phyloP scores from a whole-genome alignment of 2,113 vertebrate genomes.

The Ranitomeya imitator region DNA sequence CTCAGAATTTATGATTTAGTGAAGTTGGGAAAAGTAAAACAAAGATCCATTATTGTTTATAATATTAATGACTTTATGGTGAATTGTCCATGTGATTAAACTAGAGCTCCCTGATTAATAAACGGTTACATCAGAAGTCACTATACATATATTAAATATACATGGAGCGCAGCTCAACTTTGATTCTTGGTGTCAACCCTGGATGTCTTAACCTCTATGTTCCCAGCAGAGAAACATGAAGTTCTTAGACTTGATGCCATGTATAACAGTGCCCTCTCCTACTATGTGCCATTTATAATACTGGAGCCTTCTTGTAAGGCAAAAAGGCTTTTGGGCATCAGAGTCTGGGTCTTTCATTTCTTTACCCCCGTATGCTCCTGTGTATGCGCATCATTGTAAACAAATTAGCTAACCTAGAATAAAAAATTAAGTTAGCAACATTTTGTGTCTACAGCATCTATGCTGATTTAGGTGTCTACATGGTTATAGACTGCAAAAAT shows the following conservation, averaged over 20 bases:
- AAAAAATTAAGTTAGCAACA: neutral
- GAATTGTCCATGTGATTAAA: neutral
- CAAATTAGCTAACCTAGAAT: too few species aligned
- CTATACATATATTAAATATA: neutral
- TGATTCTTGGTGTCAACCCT: neutral
- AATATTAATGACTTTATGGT: slow-evolving; percentile 6
- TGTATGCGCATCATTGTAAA: neutral
- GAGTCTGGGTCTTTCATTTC: too few species aligned
- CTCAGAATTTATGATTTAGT: neutral
- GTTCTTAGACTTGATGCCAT: neutral
- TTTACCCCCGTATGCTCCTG: too few species aligned
- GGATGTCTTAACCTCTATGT: neutral
- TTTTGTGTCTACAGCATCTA: neutral
- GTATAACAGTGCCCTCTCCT: neutral
- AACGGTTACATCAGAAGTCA: neutral
- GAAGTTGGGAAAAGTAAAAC: neutral
- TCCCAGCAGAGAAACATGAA: neutral
- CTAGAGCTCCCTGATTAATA: neutral
- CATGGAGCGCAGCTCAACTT: neutral
- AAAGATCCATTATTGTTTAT: neutral
- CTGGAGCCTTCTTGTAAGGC: too few species aligned
- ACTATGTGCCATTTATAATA: neutral
- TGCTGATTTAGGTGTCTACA: neutral
- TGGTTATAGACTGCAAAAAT: neutral
- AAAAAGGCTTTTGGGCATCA: neutral